phyloP scores from a whole-genome alignment of 2,888 invertebrate species.

The Meteorus cinctellus region DNA sequence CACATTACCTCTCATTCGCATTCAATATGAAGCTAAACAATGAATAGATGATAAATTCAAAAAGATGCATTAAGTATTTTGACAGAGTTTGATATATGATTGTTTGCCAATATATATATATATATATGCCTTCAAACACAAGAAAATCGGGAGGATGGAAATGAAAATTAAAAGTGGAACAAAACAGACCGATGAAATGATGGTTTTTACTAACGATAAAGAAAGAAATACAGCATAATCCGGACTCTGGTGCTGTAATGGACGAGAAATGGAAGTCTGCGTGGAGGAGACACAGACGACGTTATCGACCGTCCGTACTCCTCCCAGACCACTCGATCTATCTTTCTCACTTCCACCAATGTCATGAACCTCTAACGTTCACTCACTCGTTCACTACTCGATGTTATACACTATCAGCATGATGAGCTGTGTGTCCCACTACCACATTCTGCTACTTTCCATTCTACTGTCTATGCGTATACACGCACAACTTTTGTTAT shows the following conservation, averaged over 20 bases:
- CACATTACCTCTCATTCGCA: too few relatives aligned
- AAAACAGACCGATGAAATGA: too few relatives aligned
- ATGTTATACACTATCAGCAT: conserved; percentile 15
- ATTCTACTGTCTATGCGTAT: conserved; percentile 1
- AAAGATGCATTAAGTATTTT: background rate
- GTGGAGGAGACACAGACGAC: conserved; percentile 75
- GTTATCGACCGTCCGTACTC: conserved; percentile 80
- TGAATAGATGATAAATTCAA: background rate
- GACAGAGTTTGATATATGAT: background rate
- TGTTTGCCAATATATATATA: background rate
- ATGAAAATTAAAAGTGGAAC: too few relatives aligned
- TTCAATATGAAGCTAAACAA: conserved; percentile 28
- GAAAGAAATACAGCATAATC: conserved; percentile 65
- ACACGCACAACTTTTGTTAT: conserved; percentile 6
- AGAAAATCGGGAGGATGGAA: too few relatives aligned
- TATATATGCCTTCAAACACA: too few relatives aligned
- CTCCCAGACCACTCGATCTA: conserved; percentile 66
- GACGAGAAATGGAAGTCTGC: conserved; percentile 66
- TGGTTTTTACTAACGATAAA: conserved; percentile 23
- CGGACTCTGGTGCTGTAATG: conserved; percentile 69
- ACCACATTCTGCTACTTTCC: conserved; percentile 40
- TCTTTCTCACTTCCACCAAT: conserved; percentile 34
- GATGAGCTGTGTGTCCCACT: conserved; percentile 54
- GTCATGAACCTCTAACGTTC: conserved; percentile 16
- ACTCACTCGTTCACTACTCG: conserved; percentile 13